These are phyloP conservation scores for Falco punctatus DNA, from an alignment of 2,113 vertebrate genomes.

Conservation along the genomic window DNA sequence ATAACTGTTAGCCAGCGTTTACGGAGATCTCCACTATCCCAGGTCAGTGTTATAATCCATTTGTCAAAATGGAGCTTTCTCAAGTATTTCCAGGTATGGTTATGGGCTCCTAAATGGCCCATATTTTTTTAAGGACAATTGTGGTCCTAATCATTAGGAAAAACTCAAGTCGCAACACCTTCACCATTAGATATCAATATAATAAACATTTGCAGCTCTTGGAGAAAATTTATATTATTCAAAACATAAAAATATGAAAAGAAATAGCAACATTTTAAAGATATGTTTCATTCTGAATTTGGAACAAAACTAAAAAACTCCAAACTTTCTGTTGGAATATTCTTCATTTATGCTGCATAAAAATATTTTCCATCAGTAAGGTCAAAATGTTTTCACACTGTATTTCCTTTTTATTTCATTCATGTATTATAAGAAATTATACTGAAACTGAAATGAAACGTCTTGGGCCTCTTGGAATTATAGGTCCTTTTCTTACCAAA, in stretches of 20 bases:
- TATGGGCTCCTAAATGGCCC: background rate
- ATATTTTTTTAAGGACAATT: background rate
- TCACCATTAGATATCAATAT: background rate
- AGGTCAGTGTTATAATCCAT: background rate
- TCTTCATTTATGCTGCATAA: background rate
- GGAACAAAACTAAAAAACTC: background rate
- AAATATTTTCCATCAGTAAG: background rate
- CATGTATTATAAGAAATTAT: background rate
- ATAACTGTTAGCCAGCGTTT: background rate
- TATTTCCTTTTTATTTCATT: conserved; percentile 22
- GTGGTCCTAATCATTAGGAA: background rate
- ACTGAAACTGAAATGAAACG: background rate
- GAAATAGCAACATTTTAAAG: background rate
- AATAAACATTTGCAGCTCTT: background rate
- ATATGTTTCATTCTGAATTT: background rate
- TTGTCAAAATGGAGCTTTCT: background rate
- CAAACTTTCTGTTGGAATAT: background rate
- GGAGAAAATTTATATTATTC: background rate
- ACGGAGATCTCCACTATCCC: background rate
- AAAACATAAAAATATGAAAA: background rate
- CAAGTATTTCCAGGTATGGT: background rate
- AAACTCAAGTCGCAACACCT: background rate
- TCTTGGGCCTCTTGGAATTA: background rate
- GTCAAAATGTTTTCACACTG: background rate
- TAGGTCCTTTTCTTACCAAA: conserved; percentile 1